Base-by-base conservation (phyloP, 2,888 invertebrate species). In the Noctua janthina region DNA sequence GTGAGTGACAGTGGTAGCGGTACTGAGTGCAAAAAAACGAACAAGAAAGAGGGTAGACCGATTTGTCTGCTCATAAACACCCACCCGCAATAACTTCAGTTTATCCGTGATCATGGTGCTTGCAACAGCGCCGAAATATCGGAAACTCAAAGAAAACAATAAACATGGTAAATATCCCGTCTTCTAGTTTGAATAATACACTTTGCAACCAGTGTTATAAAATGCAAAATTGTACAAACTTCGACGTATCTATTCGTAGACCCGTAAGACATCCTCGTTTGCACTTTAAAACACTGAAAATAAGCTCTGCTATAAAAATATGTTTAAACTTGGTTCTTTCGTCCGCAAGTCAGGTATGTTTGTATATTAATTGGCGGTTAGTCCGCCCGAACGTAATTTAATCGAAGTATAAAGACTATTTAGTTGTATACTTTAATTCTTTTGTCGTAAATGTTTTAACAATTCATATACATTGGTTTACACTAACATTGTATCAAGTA, bases 361-460 rank as follows among this genome's bases (percentile, higher is more conserved):
- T 79, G 70, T 88, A 79, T 77, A 79, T 59, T 59, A 54, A 54
- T n/a, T 29, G 70, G 75, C 59, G 69, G 13, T n/a, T 68, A 51
- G 54, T 11, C 71, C 76, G 59, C 76, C 67, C 66, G n/a, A 73
- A 77, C 56, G 71, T 86, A 83, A 83, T 78, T 68, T 74, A 79
- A 87, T 87, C 85, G 84, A 90, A 90, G 76, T 83, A 72, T 84
- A 73, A 90, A 90, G 91, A 90, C 90, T 90, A 85, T 80, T 83
- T 90, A 90, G 83, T 88, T 89, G 80, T 84, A 86, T 79, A 75
- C 76, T 71, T 72, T 80, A 76, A 74, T 66, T 76, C 46, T 69
- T 76, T 73, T 82, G 72, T 84, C 62, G 46, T 81, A 83, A 81
- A 83, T 56, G 74, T 83, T 83, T 81, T 80, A 87, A 87, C 83